Percentiles rank a stretch among this genome's conserved stretches.
These are phyloP conservation scores for Dryomyza anilis DNA, from an alignment of 2,888 invertebrate species.

Conservation along the genomic window DNA sequence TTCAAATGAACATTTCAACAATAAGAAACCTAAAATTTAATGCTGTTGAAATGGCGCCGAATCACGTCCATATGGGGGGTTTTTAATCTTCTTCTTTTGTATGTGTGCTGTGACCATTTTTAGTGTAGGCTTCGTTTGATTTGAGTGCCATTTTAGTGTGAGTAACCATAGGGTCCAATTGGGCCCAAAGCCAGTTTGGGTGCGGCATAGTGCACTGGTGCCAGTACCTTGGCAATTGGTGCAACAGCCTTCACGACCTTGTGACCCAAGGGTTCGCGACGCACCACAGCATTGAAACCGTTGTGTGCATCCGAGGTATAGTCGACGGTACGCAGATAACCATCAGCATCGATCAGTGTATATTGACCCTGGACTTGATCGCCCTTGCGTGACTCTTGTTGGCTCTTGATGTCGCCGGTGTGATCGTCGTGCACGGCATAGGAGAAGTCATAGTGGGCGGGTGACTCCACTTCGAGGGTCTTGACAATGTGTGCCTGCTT, in stretches of 20 bases:
- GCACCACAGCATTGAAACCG: slow-evolving; percentile 66
- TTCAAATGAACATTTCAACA: slow-evolving; percentile 3
- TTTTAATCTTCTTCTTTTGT: too few relatives aligned
- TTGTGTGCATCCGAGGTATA: slow-evolving; percentile 65
- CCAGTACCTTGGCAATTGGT: slow-evolving; percentile 53
- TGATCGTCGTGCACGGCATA: slow-evolving; percentile 63
- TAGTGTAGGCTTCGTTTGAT: too few relatives aligned
- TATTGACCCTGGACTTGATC: slow-evolving; percentile 65
- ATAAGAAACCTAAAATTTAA: too few relatives aligned
- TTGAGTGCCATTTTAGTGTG: slow-evolving; percentile 22
- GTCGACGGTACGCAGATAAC: slow-evolving; percentile 64
- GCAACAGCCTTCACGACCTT: slow-evolving; percentile 57
- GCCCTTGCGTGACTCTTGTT: slow-evolving; percentile 64
- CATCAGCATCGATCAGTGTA: slow-evolving; percentile 64
- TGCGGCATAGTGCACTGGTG: slow-evolving; percentile 39
- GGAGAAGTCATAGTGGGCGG: slow-evolving; percentile 63
- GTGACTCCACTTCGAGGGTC: slow-evolving; percentile 56
- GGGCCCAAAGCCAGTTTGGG: slow-evolving; percentile 43
- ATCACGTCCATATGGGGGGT: too few relatives aligned
- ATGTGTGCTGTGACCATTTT: not conserved
- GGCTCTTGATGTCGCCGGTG: slow-evolving; percentile 64
- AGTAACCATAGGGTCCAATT: slow-evolving; percentile 29
- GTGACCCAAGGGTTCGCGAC: slow-evolving; percentile 62
- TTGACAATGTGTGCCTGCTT: slow-evolving; percentile 51
- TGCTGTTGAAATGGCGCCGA: not conserved